Evolutionary conservation across 2,113 vertebrate genomes (phyloP), one percentile per base, ranked within the genome.

Genomic region (Bujurquina vittata): DNA sequence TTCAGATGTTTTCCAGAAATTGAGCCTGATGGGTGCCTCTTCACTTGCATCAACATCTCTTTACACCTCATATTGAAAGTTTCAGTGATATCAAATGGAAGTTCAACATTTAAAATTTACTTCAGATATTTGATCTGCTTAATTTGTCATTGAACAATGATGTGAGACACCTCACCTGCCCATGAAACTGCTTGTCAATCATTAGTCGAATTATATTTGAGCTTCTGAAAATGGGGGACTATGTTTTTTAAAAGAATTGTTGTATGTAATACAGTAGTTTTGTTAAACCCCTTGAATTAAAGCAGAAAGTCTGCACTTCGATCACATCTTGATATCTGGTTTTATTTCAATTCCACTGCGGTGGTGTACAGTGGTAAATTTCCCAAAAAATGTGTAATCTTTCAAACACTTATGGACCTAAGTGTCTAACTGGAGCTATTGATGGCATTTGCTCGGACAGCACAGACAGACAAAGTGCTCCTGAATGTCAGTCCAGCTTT

Each of bases 401-500:
- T 52, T 26, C 26, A 52, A 52, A 72, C 5, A 26, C 17, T 31
- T 54, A 52, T 52, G 46, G 52, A 52, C 18, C 65, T 52, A 52
- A 52, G 9, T 72, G 26, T 72, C 31, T 72, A 10, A n/a, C 67
- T 72, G 46, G 46, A 26, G 52, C 43, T 72, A 72, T 52, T 72
- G 67, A 54, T 46, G 46, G 17, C 12, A 46, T 0, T 10, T 72
- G 26, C 26, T 69, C 5, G 23, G 2, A 52, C 23, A 69, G 63
- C 15, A 37, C 65, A 69, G 65, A 72, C 23, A 72, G 43, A 72
- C 26, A 67, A 67, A 46, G 8, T 46, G 14, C 37, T 49, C 40
- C 62, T 65, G 63, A 69, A 69, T 49, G 23, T 52, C 23, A 69
- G 43, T 69, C 23, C 65, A 52, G 43, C 65, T 69, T 29, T 52